Base-by-base conservation (phyloP, 2,888 invertebrate genomes). In the Spilosoma lubricipeda region DNA sequence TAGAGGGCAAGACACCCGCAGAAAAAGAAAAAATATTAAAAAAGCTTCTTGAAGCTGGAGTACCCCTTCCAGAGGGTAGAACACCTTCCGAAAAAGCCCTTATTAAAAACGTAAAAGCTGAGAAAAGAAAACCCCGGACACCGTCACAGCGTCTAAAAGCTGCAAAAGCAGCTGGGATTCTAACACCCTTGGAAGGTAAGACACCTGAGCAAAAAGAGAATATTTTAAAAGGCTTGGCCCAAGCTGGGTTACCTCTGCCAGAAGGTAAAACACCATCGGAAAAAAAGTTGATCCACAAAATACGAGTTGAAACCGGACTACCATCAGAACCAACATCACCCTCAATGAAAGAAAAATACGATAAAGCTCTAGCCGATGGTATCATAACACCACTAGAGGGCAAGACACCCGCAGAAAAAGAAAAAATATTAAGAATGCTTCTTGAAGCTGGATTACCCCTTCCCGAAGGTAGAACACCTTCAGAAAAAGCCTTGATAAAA, bases 201-300 rank as follows among this genome's bases (percentile, higher is more conserved):
- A 71, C 85, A 8, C 77, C 78, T 4, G 75, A 75, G 36, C 79
- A 87, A 73, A 86, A 86, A 75, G 85, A 87, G 71, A 83, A 82
- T 18, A 84, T 86, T 2, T 18, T 86, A 2, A 85, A 5, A 67
- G 82, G 75, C 2, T 76, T 87, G 52, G 86, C 81, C 1, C 76
- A 72, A 64, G 11, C 48, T 33, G 56, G 56, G 3, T 0, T 70
- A 0, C 59, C 69, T 9, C 23, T 70, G 27, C 69, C 69, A 27
- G 56, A 59, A 59, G 69, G 56, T 2, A 70, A 27, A n/a, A 70
- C 59, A 27, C 39, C 52, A 39, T 70, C 69, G 27, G 69, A 70
- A 70, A 70, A 59, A 39, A 56, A 70, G 39, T 5, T 33, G 1
- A 68, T 68, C 5, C 1, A 68, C 5, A 68, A 52, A 52, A 52